Conservation (phyloP, 1,140 invertebrate species). For the Episyrphus balteatus region DNA sequence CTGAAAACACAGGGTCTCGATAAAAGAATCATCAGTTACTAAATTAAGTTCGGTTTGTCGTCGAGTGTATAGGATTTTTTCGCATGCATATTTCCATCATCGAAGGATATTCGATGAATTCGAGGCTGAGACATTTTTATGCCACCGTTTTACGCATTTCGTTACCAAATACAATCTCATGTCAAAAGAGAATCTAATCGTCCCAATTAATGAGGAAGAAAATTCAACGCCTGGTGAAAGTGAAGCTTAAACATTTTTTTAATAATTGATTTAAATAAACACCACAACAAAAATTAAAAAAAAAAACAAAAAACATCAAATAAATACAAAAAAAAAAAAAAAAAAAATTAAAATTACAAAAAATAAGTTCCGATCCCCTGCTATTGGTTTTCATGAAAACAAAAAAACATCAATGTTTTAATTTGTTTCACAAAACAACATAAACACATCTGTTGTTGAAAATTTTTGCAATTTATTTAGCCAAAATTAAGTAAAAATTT, state of each 20-base stretch:
- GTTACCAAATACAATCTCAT: conserved; percentile 98
- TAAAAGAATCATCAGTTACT: conserved; percentile 96
- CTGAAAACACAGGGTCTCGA: conserved; percentile 71
- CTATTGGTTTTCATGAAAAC: conserved; percentile 1
- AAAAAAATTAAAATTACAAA: conserved; percentile 5
- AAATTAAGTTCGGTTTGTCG: conserved; percentile 97
- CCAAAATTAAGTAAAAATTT: no score
- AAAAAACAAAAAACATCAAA: conserved; percentile 10
- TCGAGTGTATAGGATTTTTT: conserved; percentile 98
- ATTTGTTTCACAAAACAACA: no score
- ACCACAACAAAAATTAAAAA: conserved; percentile 5
- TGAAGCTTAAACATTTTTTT: conserved; percentile 39
- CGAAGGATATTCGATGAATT: conserved; percentile 94
- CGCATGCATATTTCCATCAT: conserved; percentile 99
- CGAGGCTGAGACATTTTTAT: conserved; percentile 91
- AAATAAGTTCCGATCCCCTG: conserved; percentile 3
- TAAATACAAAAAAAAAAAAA: conserved; percentile 10
- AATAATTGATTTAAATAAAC: neutral
- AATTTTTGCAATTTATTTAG: no score
- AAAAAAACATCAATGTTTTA: neutral
- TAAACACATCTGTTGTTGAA: no score
- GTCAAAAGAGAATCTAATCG: conserved; percentile 96
- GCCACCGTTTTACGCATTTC: conserved; percentile 93
- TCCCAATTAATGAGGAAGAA: conserved; percentile 62
- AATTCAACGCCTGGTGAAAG: conserved; percentile 54